Percentiles rank a stretch among this genome's conserved stretches.
phyloP scores from a whole-genome alignment of 2,888 invertebrate genomes.

The Norana najaformis region DNA sequence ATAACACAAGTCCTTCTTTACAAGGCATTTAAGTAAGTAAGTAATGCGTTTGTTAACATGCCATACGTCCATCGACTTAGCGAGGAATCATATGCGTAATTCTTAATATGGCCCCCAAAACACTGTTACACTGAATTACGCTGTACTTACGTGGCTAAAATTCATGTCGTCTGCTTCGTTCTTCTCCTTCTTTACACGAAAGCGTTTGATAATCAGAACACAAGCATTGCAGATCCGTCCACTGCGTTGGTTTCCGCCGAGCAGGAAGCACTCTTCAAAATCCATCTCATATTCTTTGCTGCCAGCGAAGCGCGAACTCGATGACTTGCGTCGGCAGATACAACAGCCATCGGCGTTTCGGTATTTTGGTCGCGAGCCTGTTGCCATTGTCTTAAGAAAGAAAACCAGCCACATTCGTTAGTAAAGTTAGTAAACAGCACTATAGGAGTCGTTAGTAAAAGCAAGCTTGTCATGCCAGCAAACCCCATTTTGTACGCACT shows the following conservation, averaged over 20 bases:
- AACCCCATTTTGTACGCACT: background rate
- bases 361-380: slow-evolving; percentile 62
- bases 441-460: too few relatives aligned
- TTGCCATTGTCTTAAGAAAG: slow-evolving; percentile 70
- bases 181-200: background rate
- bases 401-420: background rate
- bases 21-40: too few relatives aligned
- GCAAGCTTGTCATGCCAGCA: background rate
- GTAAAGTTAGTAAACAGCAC: too few relatives aligned
- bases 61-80: too few relatives aligned
- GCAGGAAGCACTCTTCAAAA: slow-evolving; percentile 76
- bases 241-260: slow-evolving; percentile 71
- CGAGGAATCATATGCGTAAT: too few relatives aligned
- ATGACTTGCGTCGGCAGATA: slow-evolving; percentile 82
- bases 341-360: slow-evolving; percentile 75
- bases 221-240: slow-evolving; percentile 87
- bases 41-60: too few relatives aligned
- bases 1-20: background rate
- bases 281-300: slow-evolving; percentile 81
- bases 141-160: background rate
- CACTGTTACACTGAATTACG: background rate
- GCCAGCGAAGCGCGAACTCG: slow-evolving; percentile 80
- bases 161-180: background rate
- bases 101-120: background rate
- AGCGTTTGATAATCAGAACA: slow-evolving; percentile 79